Conservation (phyloP, 2,113 vertebrate genomes). For the Smithornis capensis region DNA sequence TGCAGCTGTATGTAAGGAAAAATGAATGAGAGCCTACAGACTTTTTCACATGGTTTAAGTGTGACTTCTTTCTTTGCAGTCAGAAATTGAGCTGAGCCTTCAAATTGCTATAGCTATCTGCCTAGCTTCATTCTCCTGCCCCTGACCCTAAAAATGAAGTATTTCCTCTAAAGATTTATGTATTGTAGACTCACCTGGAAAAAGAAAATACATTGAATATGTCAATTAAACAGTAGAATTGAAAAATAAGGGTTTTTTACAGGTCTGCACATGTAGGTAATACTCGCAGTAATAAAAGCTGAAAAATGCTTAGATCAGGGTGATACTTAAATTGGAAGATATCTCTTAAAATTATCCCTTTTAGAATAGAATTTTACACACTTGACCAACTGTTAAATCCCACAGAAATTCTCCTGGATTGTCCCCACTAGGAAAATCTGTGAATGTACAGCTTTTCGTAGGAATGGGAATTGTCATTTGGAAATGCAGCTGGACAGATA, state of each 20-base stretch:
- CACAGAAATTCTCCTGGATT: neutral
- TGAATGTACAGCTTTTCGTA: neutral
- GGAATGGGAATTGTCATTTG: neutral
- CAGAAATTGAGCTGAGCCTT: neutral
- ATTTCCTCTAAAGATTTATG: neutral
- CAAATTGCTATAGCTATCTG: neutral
- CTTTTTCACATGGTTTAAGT: neutral
- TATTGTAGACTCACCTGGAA: neutral
- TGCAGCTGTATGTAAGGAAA: neutral
- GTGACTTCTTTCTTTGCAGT: neutral
- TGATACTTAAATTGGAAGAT: neutral
- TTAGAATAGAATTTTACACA: neutral
- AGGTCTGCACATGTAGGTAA: neutral
- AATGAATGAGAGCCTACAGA: neutral
- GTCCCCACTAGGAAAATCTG: neutral
- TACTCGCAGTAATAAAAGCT: neutral
- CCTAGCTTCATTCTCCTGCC: neutral
- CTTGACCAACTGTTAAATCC: neutral
- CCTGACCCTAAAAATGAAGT: neutral
- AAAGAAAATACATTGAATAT: neutral
- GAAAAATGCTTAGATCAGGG: neutral
- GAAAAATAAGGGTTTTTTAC: fast-evolving
- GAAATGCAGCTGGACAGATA: neutral
- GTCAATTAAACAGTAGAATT: neutral
- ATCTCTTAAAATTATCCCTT: neutral